These are phyloP conservation scores for Helogale parvula DNA, from an alignment of 2,113 vertebrate species.

Conservation along the genomic window DNA sequence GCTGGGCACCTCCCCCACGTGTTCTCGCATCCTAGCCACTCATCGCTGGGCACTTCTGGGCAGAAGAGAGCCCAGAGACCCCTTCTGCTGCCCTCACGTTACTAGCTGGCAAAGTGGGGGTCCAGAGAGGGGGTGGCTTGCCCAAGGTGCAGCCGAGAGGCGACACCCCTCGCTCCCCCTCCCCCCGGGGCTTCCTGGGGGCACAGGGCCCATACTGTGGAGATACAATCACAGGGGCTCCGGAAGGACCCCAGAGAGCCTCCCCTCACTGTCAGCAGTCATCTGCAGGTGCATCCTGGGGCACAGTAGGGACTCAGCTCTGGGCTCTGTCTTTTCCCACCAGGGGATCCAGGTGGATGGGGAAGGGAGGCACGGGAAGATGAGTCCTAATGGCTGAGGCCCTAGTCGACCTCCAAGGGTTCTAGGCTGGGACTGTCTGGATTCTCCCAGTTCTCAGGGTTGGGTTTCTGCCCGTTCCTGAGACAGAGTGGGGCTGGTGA, in stretches of 20 bases:
- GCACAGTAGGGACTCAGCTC: fast-evolving
- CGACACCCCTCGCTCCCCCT: neutral
- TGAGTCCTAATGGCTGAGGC: neutral
- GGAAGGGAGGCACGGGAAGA: fast-evolving
- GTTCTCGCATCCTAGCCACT: neutral
- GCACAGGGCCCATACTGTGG: neutral
- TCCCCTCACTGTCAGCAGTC: neutral
- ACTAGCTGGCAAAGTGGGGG: neutral
- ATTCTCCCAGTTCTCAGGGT: neutral
- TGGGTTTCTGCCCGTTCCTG: neutral
- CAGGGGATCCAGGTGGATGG: neutral
- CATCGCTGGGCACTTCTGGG: neutral
- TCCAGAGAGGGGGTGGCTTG: neutral
- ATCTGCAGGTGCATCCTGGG: neutral
- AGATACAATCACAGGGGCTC: fast-evolving
- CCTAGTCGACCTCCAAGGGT: too few relatives aligned
- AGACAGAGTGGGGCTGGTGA: neutral
- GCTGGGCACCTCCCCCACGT: neutral
- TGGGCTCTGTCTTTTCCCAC: neutral
- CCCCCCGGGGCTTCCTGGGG: fast-evolving
- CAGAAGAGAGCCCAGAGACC: neutral
- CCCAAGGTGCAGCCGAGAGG: neutral
- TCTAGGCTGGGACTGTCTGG: too few relatives aligned
- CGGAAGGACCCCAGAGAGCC: neutral
- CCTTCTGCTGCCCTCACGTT: neutral